A percentile compares a stretch with the other conserved stretches of the same genome.
These are phyloP conservation scores for Poecilia latipinna DNA, from an alignment of 2,113 vertebrate species.

Conservation along the genomic window DNA sequence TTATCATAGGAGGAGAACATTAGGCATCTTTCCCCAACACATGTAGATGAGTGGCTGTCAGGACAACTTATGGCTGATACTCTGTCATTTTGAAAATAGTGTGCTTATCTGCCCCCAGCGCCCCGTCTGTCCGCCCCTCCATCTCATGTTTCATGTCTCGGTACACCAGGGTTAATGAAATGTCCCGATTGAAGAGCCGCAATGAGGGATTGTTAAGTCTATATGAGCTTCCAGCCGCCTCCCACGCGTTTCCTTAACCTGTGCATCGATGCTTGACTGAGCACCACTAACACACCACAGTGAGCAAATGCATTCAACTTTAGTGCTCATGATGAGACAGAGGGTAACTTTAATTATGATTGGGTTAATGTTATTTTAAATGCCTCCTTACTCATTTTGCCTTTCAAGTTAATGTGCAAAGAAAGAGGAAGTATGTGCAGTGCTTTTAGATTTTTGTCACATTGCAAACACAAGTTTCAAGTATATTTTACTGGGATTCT, in stretches of 20 bases:
- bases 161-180: slow-evolving; percentile 70
- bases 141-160: slow-evolving; percentile 49
- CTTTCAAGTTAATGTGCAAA: slow-evolving; percentile 3
- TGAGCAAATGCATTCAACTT: slow-evolving; percentile 4
- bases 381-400: slow-evolving; percentile 4
- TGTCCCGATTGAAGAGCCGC: slow-evolving; percentile 40
- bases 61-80: slow-evolving; percentile 40
- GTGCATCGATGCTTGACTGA: slow-evolving; percentile 15
- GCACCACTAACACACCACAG: not conserved
- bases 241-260: slow-evolving; percentile 34
- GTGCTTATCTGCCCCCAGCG: slow-evolving; percentile 4
- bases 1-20: slow-evolving; percentile 40
- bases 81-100: slow-evolving; percentile 57
- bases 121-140: slow-evolving; percentile 31
- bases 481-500: not conserved
- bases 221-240: slow-evolving; percentile 27
- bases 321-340: slow-evolving; percentile 13
- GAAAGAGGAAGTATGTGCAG: not conserved
- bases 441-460: not conserved
- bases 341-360: slow-evolving; percentile 19
- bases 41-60: slow-evolving; percentile 51
- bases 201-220: slow-evolving; percentile 52
- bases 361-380: slow-evolving; percentile 15
- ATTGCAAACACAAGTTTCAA: not conserved
- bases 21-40: slow-evolving; percentile 29